These are phyloP conservation scores for Desmodus rotundus DNA, from an alignment of 2,113 vertebrate genomes.

Conservation along the genomic window DNA sequence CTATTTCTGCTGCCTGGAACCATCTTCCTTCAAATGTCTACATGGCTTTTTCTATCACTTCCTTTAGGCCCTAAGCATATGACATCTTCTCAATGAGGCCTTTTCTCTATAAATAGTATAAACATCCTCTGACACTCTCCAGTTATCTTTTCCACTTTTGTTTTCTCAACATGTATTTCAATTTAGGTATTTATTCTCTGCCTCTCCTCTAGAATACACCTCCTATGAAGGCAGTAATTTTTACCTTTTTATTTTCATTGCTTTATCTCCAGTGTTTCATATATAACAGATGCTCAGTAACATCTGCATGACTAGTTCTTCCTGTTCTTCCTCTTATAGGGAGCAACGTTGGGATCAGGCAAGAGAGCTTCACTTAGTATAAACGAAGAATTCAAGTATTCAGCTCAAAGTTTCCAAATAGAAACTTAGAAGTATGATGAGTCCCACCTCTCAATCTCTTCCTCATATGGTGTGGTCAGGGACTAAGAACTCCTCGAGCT, in stretches of 20 bases:
- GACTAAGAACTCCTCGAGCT: not conserved
- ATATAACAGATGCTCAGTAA: not conserved
- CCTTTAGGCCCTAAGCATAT: not conserved
- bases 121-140: not conserved
- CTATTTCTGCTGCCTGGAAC: not conserved
- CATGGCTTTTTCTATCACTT: not conserved
- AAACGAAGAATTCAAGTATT: not conserved
- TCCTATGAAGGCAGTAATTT: not conserved
- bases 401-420: not conserved
- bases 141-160: not conserved
- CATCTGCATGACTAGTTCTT: not conserved
- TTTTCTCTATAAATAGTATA: not conserved
- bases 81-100: not conserved
- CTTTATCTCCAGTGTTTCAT: not conserved
- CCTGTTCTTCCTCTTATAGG: not conserved
- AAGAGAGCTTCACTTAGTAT: not conserved
- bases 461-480: not conserved
- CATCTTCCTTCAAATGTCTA: not conserved
- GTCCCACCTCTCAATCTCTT: not conserved
- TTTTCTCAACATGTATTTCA: not conserved
- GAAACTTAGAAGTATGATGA: not conserved
- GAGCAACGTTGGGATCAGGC: not conserved
- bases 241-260: not conserved
- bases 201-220: not conserved
- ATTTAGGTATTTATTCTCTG: not conserved